Evolutionary conservation across 2,797 vertebrate genomes (phyloP).

Genomic region (Typhlichthys eigenmanni): DNA sequence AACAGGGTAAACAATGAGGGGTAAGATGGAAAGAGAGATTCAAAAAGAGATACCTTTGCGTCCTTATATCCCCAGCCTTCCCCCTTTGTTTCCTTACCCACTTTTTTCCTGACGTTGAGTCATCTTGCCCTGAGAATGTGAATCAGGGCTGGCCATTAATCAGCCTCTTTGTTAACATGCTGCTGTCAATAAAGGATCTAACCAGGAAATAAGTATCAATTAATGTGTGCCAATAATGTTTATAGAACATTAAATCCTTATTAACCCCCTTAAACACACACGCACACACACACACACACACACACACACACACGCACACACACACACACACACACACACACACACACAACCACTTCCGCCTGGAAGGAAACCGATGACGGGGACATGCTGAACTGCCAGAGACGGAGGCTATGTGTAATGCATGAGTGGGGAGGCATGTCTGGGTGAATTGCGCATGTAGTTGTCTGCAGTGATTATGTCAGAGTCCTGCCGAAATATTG

Average conservation of each 20-base stretch:
- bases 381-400: background rate
- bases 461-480: conserved; percentile 4
- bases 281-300: too few relatives aligned
- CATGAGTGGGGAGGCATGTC: background rate
- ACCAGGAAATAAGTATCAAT: conserved; percentile 42
- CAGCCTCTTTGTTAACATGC: conserved; percentile 39
- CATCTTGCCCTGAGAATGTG: conserved; percentile 17
- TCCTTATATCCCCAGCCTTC: too few relatives aligned
- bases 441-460: background rate
- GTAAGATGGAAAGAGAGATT: background rate
- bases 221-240: conserved; percentile 34
- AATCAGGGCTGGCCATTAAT: conserved; percentile 30
- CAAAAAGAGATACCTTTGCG: too few relatives aligned
- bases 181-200: conserved; percentile 39
- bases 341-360: conserved; percentile 6
- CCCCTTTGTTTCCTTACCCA: too few relatives aligned
- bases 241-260: conserved; percentile 34
- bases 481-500: background rate
- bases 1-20: background rate
- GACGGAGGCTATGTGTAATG: background rate
- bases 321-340: too few relatives aligned
- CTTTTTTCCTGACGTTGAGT: conserved; percentile 1
- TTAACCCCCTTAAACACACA: too few relatives aligned
- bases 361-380: conserved; percentile 13
- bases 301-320: too few relatives aligned